Base-by-base conservation (phyloP, 2,888 invertebrate species). In the Drosophila limbata region DNA sequence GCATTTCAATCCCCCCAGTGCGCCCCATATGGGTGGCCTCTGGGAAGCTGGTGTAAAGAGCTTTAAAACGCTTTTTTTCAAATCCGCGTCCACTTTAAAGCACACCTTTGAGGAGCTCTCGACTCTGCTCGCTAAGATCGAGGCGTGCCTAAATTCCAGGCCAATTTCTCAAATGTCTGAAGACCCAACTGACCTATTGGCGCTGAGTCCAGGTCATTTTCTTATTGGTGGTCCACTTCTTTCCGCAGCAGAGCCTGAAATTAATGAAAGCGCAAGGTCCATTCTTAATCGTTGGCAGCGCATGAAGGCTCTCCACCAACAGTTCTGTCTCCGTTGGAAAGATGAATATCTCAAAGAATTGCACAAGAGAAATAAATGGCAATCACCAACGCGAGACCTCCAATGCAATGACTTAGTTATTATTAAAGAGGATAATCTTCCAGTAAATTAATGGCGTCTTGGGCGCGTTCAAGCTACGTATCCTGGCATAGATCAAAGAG, bases 51-150 rank as follows among this genome's bases (percentile, higher is more conserved):
- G 44, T 1, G 13, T 45, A 4, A 25, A 45, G 11, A 45, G 44
- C 10, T 45, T 45, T 3, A 15, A 47, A 9, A 2, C 31, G 8
- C 28, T 47, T 0, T 47, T n/a, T 8, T 47, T 25, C 9, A 47
- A 47, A 3, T 47, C 31, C 1, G 8, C 47, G 1, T 25, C 28
- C 15, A 15, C 10, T 2, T 3, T 15, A 2, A 48, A 31, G 8
- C 28, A 33, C 31, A 17, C 48, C 9, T 17, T 48, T n/a, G 33
- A 48, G 13, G 31, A 48, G 9, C 48, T 48, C 1, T 48, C 37
- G 11, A 37, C 11, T 17, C 5, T 42, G 3, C 19, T 19, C 19
- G 19, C 19, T 19, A 19, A 19, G 19, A 19, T 19, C 1, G 21
- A 44, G 13, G 42, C 42, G 2, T 21, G 42, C 10, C 13, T 21